These are phyloP conservation scores for Pseudomugil tenellus DNA, from an alignment of 2,797 vertebrate species.

Conservation along the genomic window DNA sequence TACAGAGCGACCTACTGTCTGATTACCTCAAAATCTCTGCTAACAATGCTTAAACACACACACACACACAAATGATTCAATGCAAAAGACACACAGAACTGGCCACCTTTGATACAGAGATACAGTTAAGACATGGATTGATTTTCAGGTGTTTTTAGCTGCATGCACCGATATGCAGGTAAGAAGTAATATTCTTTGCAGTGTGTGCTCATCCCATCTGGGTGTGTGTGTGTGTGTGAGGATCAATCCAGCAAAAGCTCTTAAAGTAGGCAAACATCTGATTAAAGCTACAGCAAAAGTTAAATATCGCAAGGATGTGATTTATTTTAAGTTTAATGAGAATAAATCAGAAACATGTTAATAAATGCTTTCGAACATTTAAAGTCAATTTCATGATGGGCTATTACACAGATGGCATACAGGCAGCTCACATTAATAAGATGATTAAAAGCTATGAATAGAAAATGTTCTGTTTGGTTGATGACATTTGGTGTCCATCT, in stretches of 20 bases:
- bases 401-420: constrained; percentile 35
- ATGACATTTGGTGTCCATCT: constrained; percentile 39
- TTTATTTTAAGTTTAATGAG: constrained; percentile 35
- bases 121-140: background rate
- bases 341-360: constrained; percentile 46
- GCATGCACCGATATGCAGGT: background rate
- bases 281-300: background rate
- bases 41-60: constrained; percentile 2
- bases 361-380: constrained; percentile 20
- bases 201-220: background rate
- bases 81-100: background rate
- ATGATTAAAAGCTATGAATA: constrained; percentile 47
- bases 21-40: constrained; percentile 29
- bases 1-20: constrained; percentile 1
- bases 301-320: too few relatives aligned
- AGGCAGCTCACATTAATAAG: constrained; percentile 26
- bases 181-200: background rate
- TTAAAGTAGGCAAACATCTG: background rate
- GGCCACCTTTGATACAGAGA: background rate
- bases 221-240: background rate
- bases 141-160: background rate
- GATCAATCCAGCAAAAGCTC: background rate
- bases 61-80: background rate
- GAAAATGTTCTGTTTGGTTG: constrained; percentile 29
- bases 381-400: constrained; percentile 31